Base-by-base conservation (phyloP, 2,888 invertebrate genomes). In the Nomada ruficornis region DNA sequence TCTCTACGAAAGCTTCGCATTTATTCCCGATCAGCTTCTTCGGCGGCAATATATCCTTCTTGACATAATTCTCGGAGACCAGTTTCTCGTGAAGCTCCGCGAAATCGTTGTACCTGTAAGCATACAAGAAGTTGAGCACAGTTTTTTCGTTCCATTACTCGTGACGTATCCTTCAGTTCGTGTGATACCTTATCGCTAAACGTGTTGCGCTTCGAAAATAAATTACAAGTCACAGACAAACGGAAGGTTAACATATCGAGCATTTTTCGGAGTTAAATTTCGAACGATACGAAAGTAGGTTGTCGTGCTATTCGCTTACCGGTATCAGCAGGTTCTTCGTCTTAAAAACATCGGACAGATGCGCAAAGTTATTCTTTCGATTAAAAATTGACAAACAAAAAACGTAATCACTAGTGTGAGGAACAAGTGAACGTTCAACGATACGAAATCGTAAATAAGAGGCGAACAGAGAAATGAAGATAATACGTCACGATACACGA, bases 11-110 rank as follows among this genome's bases (percentile, higher is more conserved):
- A 75, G 96, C 95, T 0, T 98, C 97, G 84, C 97, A 97, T 94
- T 97, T 97, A 92, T 98, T 98, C 1, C 98, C 97, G 89, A 98
- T 96, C 4, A 98, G 95, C 94, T 98, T 98, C 94, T 99, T 99
- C 0, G 98, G 98, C 15, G 99, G 99, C 20, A 99, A 94, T 79
- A 98, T 95, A 90, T 97, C 98, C 92, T 97, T 98, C 10, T 97
- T 96, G 4, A 98, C 96, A 69, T 97, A 97, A 94, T 97, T 97
- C 89, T 97, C 97, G 3, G 95, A 93, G 0, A 97, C 96, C n/a
- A 98, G 95, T 91, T 96, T 96, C 71, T 97, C 97, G 93, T 99
- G 98, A 18, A 99, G 95, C 75, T 98, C 97, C 85, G 96, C 96
- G 94, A 99, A 99, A 90, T 98, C 98, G 92, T 96, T 98, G 94